phyloP scores from a whole-genome alignment of 2,113 vertebrate species.

The Hippolais icterina region DNA sequence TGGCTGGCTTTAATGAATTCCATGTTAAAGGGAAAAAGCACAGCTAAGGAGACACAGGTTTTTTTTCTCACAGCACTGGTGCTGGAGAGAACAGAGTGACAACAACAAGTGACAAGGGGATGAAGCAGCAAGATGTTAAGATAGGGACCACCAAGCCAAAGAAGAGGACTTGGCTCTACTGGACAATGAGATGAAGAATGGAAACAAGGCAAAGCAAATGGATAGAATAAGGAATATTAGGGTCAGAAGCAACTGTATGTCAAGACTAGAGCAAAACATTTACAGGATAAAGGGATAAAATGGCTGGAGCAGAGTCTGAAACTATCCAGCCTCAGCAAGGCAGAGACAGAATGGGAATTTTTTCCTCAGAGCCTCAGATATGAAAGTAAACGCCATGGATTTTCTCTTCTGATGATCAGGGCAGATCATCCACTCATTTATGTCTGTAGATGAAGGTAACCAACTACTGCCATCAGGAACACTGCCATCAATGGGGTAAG shows the following conservation, averaged over 20 bases:
- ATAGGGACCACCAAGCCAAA: rapidly evolving
- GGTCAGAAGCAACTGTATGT: neutral
- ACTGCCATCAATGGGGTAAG: neutral
- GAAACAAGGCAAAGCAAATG: neutral
- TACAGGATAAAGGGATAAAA: neutral
- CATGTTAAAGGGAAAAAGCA: neutral
- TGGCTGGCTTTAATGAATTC: neutral
- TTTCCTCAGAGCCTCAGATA: neutral
- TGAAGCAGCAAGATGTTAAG: neutral
- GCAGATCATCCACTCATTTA: neutral
- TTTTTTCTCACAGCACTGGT: neutral
- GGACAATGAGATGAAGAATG: neutral
- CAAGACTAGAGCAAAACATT: neutral
- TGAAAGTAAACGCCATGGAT: neutral
- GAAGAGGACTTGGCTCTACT: neutral
- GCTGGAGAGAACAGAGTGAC: neutral
- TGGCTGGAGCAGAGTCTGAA: neutral
- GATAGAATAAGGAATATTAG: neutral
- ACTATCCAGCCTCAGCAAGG: neutral
- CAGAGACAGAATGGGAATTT: neutral
- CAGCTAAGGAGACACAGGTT: neutral
- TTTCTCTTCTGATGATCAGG: neutral
- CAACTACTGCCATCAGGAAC: neutral
- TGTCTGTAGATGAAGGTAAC: neutral
- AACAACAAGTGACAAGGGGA: neutral